These are phyloP conservation scores for Lichenostomus cassidix DNA, from an alignment of 2,113 vertebrate species.

Conservation along the genomic window DNA sequence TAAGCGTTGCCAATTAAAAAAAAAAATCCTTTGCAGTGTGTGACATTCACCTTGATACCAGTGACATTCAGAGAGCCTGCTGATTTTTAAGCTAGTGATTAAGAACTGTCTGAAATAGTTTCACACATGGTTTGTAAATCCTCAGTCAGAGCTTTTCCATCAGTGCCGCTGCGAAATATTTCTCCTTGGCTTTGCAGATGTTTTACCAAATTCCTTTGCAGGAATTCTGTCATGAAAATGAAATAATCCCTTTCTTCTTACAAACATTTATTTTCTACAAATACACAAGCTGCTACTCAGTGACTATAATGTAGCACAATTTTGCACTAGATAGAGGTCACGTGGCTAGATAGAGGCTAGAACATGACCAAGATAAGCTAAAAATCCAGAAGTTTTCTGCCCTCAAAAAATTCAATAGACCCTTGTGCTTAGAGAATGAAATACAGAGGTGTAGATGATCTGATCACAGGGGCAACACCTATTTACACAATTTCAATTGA, in stretches of 20 bases:
- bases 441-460: neutral
- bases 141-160: constrained; percentile 13
- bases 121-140: constrained; percentile 47
- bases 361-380: neutral
- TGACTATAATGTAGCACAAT: neutral
- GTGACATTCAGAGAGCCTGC: constrained; percentile 8
- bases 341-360: no score
- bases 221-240: neutral
- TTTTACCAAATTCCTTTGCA: constrained; percentile 6
- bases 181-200: neutral
- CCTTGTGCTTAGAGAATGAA: neutral
- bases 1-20: neutral
- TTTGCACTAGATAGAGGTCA: neutral
- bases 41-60: constrained; percentile 32
- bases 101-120: constrained; percentile 54
- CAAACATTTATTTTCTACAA: neutral
- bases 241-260: neutral
- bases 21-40: neutral
- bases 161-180: constrained; percentile 6
- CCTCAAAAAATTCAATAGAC: neutral
- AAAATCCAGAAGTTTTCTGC: neutral
- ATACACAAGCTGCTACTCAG: neutral
- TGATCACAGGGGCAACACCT: neutral
- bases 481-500: neutral
- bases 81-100: constrained; percentile 44